Base-by-base conservation (phyloP, 2,888 invertebrate genomes). In the Agrochola lychnidis region DNA sequence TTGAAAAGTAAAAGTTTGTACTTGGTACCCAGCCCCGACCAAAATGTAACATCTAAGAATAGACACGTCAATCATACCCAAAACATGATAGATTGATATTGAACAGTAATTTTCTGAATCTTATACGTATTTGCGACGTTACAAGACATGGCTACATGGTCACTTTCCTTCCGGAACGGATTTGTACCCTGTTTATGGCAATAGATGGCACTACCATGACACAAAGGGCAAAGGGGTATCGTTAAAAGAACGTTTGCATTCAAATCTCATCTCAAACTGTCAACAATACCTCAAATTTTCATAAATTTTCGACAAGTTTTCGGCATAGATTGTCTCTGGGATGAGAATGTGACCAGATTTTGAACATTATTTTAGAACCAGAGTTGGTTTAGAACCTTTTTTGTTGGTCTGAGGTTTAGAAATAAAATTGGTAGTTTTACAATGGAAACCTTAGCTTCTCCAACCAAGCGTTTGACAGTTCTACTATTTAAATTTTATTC, bases 1-100 rank as follows among this genome's bases (percentile, higher is more conserved):
- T 79, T 70, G 16, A 73, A 80, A 80, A 51, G 80, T 80, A 73
- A 73, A 73, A 78, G 53, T 61, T 69, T 10, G 51, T 36, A 48
- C 61, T 56, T 45, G 36, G 16, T 25, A 40, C 57, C 16, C 25
- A n/a, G 62, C 19, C 6, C 19, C n/a, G 42, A 62, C 56, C 19
- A 40, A 78, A 63, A 79, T 22, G 48, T 51, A 25, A 36, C 42
- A 9, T n/a, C 45, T 63, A 70, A 51, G 22, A 79, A 70, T 79
- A 77, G 79, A n/a, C 25, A 30, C 40, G 56, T 56, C 79, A 79
- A 72, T 78, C 80, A 36, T 36, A 36, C 36, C 36, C 36, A 36
- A 36, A 3, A 36, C 36, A 30, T 1, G 57, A 74, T 40, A 22
- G 45, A 57, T 57, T 57, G 25, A 12, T 61, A 19, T 61, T 51